These are phyloP conservation scores for Athripsodes cinereus DNA, from an alignment of 2,888 invertebrate species.

Conservation along the genomic window DNA sequence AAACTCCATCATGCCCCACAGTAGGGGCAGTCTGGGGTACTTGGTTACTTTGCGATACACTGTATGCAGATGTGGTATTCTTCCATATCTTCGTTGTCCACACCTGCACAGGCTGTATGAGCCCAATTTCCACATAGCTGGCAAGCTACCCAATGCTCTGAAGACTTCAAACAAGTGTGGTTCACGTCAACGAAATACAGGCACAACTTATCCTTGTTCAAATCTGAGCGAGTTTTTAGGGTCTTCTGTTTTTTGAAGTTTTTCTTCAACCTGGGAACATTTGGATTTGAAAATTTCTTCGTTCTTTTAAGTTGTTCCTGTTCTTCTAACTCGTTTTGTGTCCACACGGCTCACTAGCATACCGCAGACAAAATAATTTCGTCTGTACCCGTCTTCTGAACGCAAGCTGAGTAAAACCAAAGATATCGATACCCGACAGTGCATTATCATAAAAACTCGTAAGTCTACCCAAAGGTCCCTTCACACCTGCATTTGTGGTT, in stretches of 20 bases:
- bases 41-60: constrained; percentile 19
- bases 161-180: constrained; percentile 25
- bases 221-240: constrained; percentile 3
- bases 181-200: constrained; percentile 18
- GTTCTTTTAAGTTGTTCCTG: constrained; percentile 27
- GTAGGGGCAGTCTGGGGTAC: constrained; percentile 10
- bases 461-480: too few relatives aligned
- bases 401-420: too few relatives aligned
- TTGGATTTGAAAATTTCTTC: constrained; percentile 26
- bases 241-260: constrained; percentile 21
- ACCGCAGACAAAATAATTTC: too few relatives aligned
- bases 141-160: constrained; percentile 27
- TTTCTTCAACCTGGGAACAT: constrained; percentile 22
- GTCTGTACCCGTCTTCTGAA: background rate
- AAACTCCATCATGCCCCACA: constrained; percentile 26
- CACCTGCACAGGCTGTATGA: constrained; percentile 29
- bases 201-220: constrained; percentile 21
- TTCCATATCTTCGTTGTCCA: constrained; percentile 28
- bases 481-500: too few relatives aligned
- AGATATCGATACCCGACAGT: too few relatives aligned
- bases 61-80: constrained; percentile 27
- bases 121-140: constrained; percentile 27
- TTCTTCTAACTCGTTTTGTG: constrained; percentile 21
- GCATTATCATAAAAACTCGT: too few relatives aligned
- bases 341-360: too few relatives aligned